These are phyloP conservation scores for Oxyteleia sp. DNA, from an alignment of 2,888 invertebrate species.

Conservation along the genomic window DNA sequence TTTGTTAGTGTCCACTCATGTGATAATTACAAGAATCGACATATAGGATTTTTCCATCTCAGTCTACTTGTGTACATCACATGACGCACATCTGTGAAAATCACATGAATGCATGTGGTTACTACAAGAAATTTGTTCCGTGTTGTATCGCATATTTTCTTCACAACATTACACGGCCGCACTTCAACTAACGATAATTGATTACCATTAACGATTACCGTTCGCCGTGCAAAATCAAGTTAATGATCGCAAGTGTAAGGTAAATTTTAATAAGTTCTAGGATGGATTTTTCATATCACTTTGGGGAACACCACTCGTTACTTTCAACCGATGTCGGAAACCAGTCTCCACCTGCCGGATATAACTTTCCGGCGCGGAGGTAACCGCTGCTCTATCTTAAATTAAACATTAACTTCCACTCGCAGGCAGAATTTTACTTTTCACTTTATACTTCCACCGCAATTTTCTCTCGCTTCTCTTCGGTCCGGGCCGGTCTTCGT, in stretches of 20 bases:
- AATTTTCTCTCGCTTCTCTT: slow-evolving; percentile 68
- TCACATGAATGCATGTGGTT: no score
- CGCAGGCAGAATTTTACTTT: slow-evolving; percentile 81
- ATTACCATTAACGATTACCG: slow-evolving; percentile 14
- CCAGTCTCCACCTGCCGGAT: slow-evolving; percentile 67
- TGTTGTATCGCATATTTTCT: no score
- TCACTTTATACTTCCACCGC: slow-evolving; percentile 78
- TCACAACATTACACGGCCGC: no score
- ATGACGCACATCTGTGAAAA: no score
- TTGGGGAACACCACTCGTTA: slow-evolving; percentile 64
- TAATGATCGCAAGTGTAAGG: slow-evolving; percentile 29
- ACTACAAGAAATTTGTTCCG: no score
- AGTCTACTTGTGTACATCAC: no score
- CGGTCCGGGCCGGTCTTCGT: slow-evolving; percentile 9
- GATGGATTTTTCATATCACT: slow-evolving; percentile 72
- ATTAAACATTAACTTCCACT: slow-evolving; percentile 85
- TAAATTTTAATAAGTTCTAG: slow-evolving; percentile 46
- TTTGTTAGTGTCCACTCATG: no score
- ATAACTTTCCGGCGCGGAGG: slow-evolving; percentile 74
- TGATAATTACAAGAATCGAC: no score
- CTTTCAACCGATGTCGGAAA: slow-evolving; percentile 69
- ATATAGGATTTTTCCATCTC: no score
- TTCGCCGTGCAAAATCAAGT: slow-evolving; percentile 32
- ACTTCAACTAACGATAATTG: no score
- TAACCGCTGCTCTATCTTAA: slow-evolving; percentile 81